Base-by-base conservation (phyloP, 2,888 invertebrate species). In the Drosophila austrosaltans region DNA sequence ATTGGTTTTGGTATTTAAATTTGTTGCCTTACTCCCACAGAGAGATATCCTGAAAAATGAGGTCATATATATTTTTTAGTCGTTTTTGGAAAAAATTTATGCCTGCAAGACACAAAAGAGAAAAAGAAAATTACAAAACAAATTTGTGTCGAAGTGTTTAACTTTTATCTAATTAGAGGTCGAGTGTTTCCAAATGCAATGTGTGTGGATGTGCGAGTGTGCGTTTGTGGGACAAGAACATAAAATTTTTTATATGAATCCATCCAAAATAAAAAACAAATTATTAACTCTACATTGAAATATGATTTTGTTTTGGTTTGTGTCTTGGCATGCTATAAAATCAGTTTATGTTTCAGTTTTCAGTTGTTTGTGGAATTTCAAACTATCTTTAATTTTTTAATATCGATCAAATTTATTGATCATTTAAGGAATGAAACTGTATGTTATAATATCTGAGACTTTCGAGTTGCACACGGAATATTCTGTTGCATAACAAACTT, bases 21-120 rank as follows among this genome's bases (percentile, higher is more conserved):
- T 75, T 90, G 89, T 89, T 91, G 91, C 91, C 89, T 91, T 91
- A 90, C 87, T 91, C 91, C 92, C 92, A 92, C 86, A 89, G 91
- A 89, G 91, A 91, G 90, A 91, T 91, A 91, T 92, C 92, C 92
- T 92, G 92, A 92, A 92, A 92, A 92, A 92, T 90, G 90, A 91
- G 90, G 88, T 92, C 90, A 92, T 92, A 92, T 88, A 92, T 82
- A 90, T 92, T 90, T 92, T 92, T 92, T 91, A 92, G 91, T 91
- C 92, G 92, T 85, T 91, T 92, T 90, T 92, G 92, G 90, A 92
- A 90, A 91, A 91, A 92, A 90, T 92, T 91, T 83, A 92, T 83
- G 90, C 92, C 92, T 92, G 92, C 85, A 92, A 92, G 90, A 91
- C 90, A 91, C 89, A 91, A 87, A 90, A 87, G 79, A 72, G 66